A percentile compares a stretch with the other conserved stretches of the same genome.
These are phyloP conservation scores for Pyralis farinalis DNA, from an alignment of 2,888 invertebrate species.

Conservation along the genomic window DNA sequence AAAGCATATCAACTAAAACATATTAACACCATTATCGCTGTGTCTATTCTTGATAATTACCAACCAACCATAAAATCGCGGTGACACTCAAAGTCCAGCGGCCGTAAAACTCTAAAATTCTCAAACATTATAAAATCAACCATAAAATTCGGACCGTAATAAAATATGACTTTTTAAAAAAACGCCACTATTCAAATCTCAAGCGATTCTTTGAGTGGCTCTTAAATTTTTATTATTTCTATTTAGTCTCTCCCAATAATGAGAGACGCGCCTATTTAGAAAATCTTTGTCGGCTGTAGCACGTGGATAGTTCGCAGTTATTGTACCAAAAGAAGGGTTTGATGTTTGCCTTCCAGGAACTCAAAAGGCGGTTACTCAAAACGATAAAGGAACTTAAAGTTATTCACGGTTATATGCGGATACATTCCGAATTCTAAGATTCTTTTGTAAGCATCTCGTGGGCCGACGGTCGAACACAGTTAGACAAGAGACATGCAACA, in stretches of 20 bases:
- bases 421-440: slow-evolving; percentile 29
- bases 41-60: slow-evolving; percentile 46
- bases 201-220: slow-evolving; percentile 31
- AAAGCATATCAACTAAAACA: slow-evolving; percentile 34
- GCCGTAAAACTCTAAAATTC: slow-evolving; percentile 29
- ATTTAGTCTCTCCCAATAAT: slow-evolving; percentile 55
- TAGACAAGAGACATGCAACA: slow-evolving; percentile 13
- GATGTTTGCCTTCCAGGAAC: slow-evolving; percentile 48
- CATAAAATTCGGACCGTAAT: slow-evolving; percentile 60
- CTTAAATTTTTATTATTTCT: slow-evolving; percentile 62
- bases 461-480: slow-evolving; percentile 20
- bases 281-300: slow-evolving; percentile 57
- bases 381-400: slow-evolving; percentile 26
- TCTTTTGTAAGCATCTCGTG: slow-evolving; percentile 17
- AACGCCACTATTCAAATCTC: slow-evolving; percentile 45
- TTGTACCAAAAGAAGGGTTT: slow-evolving; percentile 50
- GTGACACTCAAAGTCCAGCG: slow-evolving; percentile 47
- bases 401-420: slow-evolving; percentile 38
- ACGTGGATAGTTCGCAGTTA: slow-evolving; percentile 53
- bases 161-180: slow-evolving; percentile 65
- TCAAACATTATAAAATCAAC: slow-evolving; percentile 45
- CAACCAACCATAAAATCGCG: slow-evolving; percentile 55
- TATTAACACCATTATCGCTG: slow-evolving; percentile 32
- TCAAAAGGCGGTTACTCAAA: slow-evolving; percentile 32
- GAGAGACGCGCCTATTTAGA: slow-evolving; percentile 35